phyloP scores from a whole-genome alignment of 2,797 vertebrate species.

The Cephalopachus bancanus region DNA sequence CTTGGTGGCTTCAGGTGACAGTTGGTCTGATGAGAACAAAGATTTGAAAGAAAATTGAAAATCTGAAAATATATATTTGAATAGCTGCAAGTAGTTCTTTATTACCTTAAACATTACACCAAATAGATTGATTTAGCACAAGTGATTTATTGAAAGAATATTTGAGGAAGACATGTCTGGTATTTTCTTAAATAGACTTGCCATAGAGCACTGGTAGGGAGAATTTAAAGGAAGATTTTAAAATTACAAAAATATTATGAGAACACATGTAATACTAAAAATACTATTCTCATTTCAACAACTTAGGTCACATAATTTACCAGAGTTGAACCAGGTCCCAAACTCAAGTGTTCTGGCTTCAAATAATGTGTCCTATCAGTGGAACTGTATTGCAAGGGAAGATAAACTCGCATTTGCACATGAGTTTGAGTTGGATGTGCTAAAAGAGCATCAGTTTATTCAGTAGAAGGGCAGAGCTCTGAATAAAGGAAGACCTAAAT shows the following conservation, averaged over 20 bases:
- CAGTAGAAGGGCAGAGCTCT: background rate
- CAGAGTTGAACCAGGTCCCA: background rate
- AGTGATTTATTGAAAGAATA: constrained; percentile 6
- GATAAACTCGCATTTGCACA: background rate
- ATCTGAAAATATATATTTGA: background rate
- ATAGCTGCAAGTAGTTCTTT: background rate
- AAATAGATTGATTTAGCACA: background rate
- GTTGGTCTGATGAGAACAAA: background rate
- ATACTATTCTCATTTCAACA: background rate
- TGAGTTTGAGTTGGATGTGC: background rate
- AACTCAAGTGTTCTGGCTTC: background rate
- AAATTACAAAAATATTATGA: background rate
- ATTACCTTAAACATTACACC: background rate
- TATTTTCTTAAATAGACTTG: background rate
- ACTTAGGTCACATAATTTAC: background rate
- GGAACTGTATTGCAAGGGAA: background rate
- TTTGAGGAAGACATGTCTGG: background rate
- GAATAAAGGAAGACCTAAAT: background rate
- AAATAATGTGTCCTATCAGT: background rate
- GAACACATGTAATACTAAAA: background rate
- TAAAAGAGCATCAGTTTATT: background rate
- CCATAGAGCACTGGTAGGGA: background rate
- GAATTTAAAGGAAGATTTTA: background rate
- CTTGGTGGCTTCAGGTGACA: background rate
- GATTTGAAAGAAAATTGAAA: background rate